Evolutionary conservation across 2,113 vertebrate genomes (phyloP).

Genomic region (Hylia prasina): DNA sequence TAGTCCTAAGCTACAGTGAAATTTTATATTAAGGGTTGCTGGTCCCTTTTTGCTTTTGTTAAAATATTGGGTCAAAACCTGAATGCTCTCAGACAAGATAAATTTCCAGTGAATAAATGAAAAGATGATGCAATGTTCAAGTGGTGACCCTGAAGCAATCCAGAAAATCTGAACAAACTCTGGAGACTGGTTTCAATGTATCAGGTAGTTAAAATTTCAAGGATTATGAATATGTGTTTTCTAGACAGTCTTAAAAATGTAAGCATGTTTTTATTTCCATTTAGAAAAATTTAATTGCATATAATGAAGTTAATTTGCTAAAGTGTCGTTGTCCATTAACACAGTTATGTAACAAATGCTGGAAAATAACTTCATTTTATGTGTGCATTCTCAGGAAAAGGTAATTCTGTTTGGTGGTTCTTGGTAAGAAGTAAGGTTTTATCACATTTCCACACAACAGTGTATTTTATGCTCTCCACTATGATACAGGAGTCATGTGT

Average conservation of each 20-base stretch:
- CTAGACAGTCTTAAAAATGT: background rate
- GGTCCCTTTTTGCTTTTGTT: background rate
- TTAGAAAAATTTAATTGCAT: background rate
- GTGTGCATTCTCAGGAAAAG: background rate
- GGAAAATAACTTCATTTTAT: background rate
- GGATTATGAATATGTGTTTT: background rate
- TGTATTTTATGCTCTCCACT: background rate
- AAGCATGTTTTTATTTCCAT: background rate
- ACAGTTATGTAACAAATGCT: background rate
- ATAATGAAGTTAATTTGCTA: background rate
- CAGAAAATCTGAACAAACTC: background rate
- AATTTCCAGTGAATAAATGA: background rate
- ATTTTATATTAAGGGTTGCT: background rate
- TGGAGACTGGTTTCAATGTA: background rate
- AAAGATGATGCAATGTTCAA: background rate
- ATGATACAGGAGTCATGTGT: background rate
- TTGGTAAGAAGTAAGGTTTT: background rate
- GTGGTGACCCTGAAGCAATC: background rate
- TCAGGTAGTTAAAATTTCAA: background rate
- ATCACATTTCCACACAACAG: background rate
- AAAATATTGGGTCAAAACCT: background rate
- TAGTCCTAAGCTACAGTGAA: background rate
- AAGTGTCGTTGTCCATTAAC: background rate
- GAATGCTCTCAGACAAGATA: rapidly evolving
- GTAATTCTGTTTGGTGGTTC: background rate